phyloP scores from a whole-genome alignment of 1,140 invertebrate genomes.

The Hycleus phaleratus region DNA sequence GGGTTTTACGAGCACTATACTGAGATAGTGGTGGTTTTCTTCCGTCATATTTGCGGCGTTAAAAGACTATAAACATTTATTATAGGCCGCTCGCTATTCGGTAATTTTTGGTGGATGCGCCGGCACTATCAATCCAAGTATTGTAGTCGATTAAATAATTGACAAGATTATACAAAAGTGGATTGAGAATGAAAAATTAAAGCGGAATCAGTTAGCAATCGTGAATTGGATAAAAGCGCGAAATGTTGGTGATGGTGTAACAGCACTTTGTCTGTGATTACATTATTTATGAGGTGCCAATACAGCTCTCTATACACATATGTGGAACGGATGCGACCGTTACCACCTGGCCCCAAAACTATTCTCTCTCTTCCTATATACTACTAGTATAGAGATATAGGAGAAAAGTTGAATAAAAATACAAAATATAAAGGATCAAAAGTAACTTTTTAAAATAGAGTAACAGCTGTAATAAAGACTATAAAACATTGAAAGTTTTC shows the following conservation, averaged over 20 bases:
- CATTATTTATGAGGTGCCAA: conserved; percentile 32
- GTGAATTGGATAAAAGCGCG: conserved; percentile 5
- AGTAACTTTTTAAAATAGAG: not conserved
- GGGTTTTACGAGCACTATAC: too few species aligned
- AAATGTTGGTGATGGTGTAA: conserved; percentile 21
- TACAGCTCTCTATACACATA: conserved; percentile 25
- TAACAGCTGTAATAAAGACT: conserved; percentile 3
- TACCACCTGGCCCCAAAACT: conserved; percentile 18
- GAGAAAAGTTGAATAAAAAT: conserved; percentile 1
- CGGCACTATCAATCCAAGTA: too few species aligned
- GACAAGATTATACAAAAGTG: too few species aligned
- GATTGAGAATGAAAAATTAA: conserved; percentile 24
- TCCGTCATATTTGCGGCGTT: too few species aligned
- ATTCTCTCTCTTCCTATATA: conserved; percentile 2
- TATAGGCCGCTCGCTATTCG: too few species aligned
- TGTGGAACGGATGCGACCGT: conserved; percentile 25
- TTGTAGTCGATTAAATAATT: too few species aligned
- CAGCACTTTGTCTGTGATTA: conserved; percentile 31
- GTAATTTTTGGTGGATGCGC: too few species aligned
- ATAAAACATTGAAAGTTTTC: conserved; percentile 7
- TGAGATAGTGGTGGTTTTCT: too few species aligned
- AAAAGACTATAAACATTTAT: too few species aligned
- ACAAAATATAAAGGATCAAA: conserved; percentile 1
- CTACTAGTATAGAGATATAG: not conserved
- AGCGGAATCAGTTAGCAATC: conserved; percentile 14